Percentiles rank a stretch among this genome's conserved stretches.
These are phyloP conservation scores for Pelosia muscerda DNA, from an alignment of 2,888 invertebrate genomes.

Conservation along the genomic window DNA sequence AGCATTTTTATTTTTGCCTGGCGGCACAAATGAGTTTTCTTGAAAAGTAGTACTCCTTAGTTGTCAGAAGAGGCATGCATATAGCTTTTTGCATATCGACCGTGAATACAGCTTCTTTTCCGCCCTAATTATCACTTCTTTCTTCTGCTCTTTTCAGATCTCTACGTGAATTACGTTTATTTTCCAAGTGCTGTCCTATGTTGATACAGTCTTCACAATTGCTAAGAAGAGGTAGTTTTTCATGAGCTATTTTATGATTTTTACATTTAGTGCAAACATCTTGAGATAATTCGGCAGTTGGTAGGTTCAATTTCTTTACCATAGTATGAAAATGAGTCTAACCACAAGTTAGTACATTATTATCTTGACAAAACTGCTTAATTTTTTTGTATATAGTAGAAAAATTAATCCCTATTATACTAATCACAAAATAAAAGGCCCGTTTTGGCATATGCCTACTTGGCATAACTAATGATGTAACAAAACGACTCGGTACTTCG, in stretches of 20 bases:
- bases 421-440: too few species aligned
- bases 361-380: conserved; percentile 27
- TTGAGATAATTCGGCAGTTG: conserved; percentile 29
- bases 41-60: conserved; percentile 26
- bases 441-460: too few species aligned
- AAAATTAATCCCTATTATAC: conserved; percentile 25
- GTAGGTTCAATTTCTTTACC: conserved; percentile 15
- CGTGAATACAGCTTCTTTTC: conserved; percentile 19
- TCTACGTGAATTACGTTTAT: conserved; percentile 19
- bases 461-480: too few species aligned
- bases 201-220: conserved; percentile 23
- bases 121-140: conserved; percentile 16
- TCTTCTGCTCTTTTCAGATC: conserved; percentile 26
- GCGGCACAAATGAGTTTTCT: conserved; percentile 30
- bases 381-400: conserved; percentile 25
- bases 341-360: conserved; percentile 20
- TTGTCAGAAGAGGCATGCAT: conserved; percentile 22
- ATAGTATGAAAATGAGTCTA: conserved; percentile 22
- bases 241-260: conserved; percentile 30
- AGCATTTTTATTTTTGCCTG: conserved; percentile 30
- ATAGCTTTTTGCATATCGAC: conserved; percentile 22
- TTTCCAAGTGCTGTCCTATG: conserved; percentile 23
- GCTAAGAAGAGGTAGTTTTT: conserved; percentile 24
- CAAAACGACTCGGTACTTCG: too few species aligned
- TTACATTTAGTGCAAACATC: conserved; percentile 33